Evolutionary conservation across 2,888 invertebrate species (phyloP), one percentile per base, ranked within the genome.

Genomic region (Pterostichus niger): DNA sequence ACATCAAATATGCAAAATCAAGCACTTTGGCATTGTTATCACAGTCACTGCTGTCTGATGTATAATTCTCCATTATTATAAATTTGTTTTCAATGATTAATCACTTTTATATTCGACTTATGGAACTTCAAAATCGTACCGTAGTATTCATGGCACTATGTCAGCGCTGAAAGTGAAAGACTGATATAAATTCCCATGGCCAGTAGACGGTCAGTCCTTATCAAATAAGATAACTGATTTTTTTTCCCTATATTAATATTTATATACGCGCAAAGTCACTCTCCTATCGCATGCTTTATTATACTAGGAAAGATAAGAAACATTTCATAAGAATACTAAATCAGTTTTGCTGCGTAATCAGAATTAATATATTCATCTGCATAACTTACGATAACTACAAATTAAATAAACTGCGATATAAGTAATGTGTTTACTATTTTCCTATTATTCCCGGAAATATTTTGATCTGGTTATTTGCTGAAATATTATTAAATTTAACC

Each of bases 41-140:
- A 88, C 95, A 95, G 87, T 96, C 95, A 89, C 95, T 94, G 87
- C 96, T 96, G 88, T 96, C 96, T 46, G 96, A 96, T 79, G 96
- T 95, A 89, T 96, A 96, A 87, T 92, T 93, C 90, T 95, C 96
- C 95, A 96, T 95, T 82, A 17, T 82, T 75, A 15, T 44, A 71
- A 33, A 82, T 13, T 73, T 71, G 13, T 49, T 46, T 35, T 73
- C 9, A 17, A 46, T 24, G 44, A 17, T 46, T 46, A 33, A 3
- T 24, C 35, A 68, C 17, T n/a, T 35, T 31, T 33, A 76, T 71
- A 40, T 17, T 71, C 33, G 10, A 17, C 24, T 49, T 52, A 40
- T 10, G 17, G 6, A 31, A n/a, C 33, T 31, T 17, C 31, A 49
- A 15, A 40, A 10, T 52, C 54, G 56, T 56, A 77, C 56, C 10